Evolutionary conservation across 2,113 vertebrate genomes (phyloP).

Genomic region (Vulpes lagopus): DNA sequence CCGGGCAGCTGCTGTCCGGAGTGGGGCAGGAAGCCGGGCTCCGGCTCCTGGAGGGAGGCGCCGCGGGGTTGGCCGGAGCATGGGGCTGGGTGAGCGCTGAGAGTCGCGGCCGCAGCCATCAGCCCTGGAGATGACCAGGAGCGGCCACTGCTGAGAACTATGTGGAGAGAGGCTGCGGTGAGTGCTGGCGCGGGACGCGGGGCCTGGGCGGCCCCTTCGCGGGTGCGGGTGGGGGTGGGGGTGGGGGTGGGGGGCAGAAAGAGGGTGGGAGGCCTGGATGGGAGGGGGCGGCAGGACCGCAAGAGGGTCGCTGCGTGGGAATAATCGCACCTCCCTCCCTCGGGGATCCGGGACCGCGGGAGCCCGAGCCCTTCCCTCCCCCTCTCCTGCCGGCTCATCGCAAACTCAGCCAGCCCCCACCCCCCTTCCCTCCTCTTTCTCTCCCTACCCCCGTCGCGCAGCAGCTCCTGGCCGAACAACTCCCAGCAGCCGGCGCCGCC

Average conservation of each 20-base stretch:
- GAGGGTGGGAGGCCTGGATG: constrained; percentile 26
- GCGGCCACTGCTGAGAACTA: constrained; percentile 87
- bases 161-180: constrained; percentile 96
- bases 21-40: constrained; percentile 53
- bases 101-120: constrained; percentile 49
- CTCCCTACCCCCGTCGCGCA: constrained; percentile 16
- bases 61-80: constrained; percentile 56
- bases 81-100: constrained; percentile 76
- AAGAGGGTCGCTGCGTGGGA: constrained; percentile 75
- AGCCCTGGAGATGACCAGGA: constrained; percentile 84
- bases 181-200: constrained; percentile 87
- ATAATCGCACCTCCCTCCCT: constrained; percentile 67
- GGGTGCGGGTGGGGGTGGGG: too few relatives aligned
- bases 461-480: constrained; percentile 69
- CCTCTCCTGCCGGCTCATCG: constrained; percentile 70
- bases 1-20: constrained; percentile 37
- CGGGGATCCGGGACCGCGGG: constrained; percentile 63
- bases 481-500: constrained; percentile 65
- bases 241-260: background rate
- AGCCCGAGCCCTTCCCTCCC: constrained; percentile 71
- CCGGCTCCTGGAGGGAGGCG: constrained; percentile 20
- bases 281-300: constrained; percentile 46
- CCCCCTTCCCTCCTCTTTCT: constrained; percentile 1
- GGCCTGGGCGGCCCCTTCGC: constrained; percentile 16
- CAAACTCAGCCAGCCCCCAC: constrained; percentile 77